Percentiles rank a stretch among this genome's conserved stretches.
These are phyloP conservation scores for Nansenia antarctica DNA, from an alignment of 2,113 vertebrate species.

Conservation along the genomic window DNA sequence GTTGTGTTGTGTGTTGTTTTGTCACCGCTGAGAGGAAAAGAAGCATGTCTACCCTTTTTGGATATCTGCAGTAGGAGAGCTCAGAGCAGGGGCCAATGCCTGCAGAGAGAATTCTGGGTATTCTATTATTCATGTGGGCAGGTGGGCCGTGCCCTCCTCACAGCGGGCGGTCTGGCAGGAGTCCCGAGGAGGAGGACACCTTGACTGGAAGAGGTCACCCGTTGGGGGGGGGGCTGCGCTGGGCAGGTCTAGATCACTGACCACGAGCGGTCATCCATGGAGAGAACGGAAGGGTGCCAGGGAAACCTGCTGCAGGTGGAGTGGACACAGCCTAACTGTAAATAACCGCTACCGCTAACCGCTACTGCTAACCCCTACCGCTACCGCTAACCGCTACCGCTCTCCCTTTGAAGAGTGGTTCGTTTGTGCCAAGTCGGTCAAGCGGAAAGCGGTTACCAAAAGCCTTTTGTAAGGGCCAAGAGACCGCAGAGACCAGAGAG, in stretches of 20 bases:
- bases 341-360: background rate
- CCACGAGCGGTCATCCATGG: conserved; percentile 7
- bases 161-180: conserved; percentile 23
- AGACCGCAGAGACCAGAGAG: conserved; percentile 7
- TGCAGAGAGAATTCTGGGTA: conserved; percentile 41
- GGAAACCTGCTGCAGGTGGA: no score
- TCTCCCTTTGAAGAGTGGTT: conserved; percentile 32
- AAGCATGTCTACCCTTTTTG: background rate
- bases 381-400: background rate
- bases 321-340: conserved; percentile 25
- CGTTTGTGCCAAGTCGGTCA: conserved; percentile 37
- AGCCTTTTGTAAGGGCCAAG: conserved; percentile 45
- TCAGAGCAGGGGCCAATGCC: background rate
- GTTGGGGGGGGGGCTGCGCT: conserved; percentile 4
- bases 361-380: background rate
- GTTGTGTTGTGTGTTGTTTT: conserved; percentile 8
- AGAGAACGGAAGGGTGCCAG: no score
- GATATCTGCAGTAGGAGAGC: background rate
- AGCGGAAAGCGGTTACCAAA: conserved; percentile 53
- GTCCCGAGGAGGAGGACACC: conserved; percentile 26
- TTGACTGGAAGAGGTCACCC: conserved; percentile 53
- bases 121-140: conserved; percentile 63
- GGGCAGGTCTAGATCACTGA: background rate
- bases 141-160: conserved; percentile 40
- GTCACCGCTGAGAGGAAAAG: background rate